Evolutionary conservation across 2,888 invertebrate genomes (phyloP), one percentile per base, ranked within the genome.

Genomic region (Nephrocerus scutellatus): DNA sequence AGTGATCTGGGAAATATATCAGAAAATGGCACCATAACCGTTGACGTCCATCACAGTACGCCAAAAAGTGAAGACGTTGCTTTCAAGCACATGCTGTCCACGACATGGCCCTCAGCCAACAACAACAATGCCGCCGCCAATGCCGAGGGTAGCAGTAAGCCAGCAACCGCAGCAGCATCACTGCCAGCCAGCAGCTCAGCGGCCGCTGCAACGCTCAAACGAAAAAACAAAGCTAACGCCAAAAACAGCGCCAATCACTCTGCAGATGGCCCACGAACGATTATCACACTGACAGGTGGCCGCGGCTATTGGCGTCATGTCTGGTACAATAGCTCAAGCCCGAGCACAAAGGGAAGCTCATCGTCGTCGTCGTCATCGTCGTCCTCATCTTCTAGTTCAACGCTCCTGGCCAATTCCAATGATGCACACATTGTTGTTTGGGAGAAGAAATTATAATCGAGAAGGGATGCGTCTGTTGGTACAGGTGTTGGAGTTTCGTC

Each of bases 341-440:
- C 46, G 4, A 46, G 46, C 41, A 46, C 46, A 39, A 44, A 44
- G 22, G 36, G 44, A 8, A 71, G 73, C n/a, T 16, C 3, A 15
- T 43, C 6, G 25, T 32, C 30, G 21, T 20, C 6, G 22, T 39
- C 16, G 28, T 10, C 6, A 29, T 39, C 6, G 15, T 30, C 9
- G 35, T 41, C 12, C 10, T 44, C 9, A 49, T 52, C 14, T 37
- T 46, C 35, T 49, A 46, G 1, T n/a, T 53, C 57, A 5, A 54
- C 62, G 1, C 44, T 62, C 31, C 82, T 82, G 44, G 81, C 82
- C 30, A 86, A 86, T 64, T 82, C 82, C 46, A 84, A 78, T 57
- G 87, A 89, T 73, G 89, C 91, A 12, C 87, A 90, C 69, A 81
- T 91, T 56, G 82, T 90, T 46, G 77, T 91, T 32, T 91, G 91